Evolutionary conservation across 2,888 invertebrate species (phyloP), one percentile per base, ranked within the genome.

Genomic region (Leptura quadrifasciata): DNA sequence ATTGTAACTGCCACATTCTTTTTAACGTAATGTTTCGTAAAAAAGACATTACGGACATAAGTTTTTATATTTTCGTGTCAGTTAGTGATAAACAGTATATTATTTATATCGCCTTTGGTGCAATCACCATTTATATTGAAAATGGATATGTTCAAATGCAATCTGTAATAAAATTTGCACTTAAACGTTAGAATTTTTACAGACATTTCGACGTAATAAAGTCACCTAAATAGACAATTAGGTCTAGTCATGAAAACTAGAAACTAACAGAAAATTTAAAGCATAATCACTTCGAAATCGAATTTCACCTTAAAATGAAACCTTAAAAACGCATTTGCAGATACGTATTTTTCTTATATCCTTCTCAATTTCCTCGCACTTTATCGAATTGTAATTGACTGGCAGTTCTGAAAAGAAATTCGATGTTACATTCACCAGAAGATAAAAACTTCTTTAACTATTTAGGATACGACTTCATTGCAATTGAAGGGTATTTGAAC

Each of bases 381-480:
- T 84, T 85, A 85, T 85, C 84, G 83, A 84, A 84, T 84, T 83
- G 83, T 85, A 85, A 85, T 85, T 85, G 85, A 85, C 84, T 85
- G 83, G 79, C 83, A 80, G 80, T 80, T 76, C 72, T 76, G 74
- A 76, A 77, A 77, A 78, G 78, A 80, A 79, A 78, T 78, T 75
- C 76, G 76, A 76, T 78, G 78, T 77, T 75, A 75, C 75, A 75
- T 74, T 74, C 71, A 74, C 72, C 63, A 72, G 18, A 69, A 76
- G 76, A 79, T 80, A 76, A 76, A 80, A 78, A 76, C 74, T 76
- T 80, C 74, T 71, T 60, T 21, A 68, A 78, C 75, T 76, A 76
- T 77, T 77, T 74, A 72, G 78, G 76, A 76, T 76, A 74, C 72
- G 74, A 78, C 74, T 72, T 76, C 63, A 74, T 78, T 75, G 54